Percentiles rank a stretch among this genome's conserved stretches.
These are phyloP conservation scores for Ormyrus pomaceus DNA, from an alignment of 2,888 invertebrate species.

Conservation along the genomic window DNA sequence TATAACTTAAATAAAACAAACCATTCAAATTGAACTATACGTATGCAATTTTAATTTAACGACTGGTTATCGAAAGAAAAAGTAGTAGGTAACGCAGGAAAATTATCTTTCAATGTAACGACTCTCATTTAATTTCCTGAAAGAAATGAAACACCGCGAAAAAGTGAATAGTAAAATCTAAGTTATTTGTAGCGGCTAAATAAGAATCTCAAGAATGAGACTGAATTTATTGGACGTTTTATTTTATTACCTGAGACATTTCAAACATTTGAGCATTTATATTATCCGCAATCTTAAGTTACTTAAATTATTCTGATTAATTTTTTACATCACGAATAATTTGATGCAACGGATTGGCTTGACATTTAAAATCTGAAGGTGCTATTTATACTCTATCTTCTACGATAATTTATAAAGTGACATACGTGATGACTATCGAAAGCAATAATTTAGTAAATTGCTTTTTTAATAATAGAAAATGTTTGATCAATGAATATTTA, in stretches of 20 bases:
- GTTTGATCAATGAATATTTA: too few relatives aligned
- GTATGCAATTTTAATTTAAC: too few relatives aligned
- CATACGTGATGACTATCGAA: neutral
- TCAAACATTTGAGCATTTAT: neutral
- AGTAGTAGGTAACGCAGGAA: too few relatives aligned
- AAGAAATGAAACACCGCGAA: too few relatives aligned
- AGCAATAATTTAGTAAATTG: conserved; percentile 5
- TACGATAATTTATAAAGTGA: conserved; percentile 10
- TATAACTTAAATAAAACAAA: too few relatives aligned
- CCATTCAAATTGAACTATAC: too few relatives aligned
- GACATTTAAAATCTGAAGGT: neutral
- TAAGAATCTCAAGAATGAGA: neutral
- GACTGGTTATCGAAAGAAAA: too few relatives aligned
- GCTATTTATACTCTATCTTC: conserved; percentile 1
- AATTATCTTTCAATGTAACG: too few relatives aligned
- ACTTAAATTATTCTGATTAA: neutral
- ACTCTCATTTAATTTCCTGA: too few relatives aligned
- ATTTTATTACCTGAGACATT: neutral
- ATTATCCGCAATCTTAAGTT: neutral
- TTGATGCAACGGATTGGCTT: too few relatives aligned
- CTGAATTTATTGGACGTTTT: conserved; percentile 7
- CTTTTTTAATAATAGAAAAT: neutral
- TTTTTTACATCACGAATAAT: too few relatives aligned
- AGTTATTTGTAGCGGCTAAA: neutral
- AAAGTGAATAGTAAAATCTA: neutral